A percentile compares a stretch with the other conserved stretches of the same genome.
Evolutionary conservation across 2,113 vertebrate genomes (phyloP).

Genomic region (Craseonycteris thonglongyai): DNA sequence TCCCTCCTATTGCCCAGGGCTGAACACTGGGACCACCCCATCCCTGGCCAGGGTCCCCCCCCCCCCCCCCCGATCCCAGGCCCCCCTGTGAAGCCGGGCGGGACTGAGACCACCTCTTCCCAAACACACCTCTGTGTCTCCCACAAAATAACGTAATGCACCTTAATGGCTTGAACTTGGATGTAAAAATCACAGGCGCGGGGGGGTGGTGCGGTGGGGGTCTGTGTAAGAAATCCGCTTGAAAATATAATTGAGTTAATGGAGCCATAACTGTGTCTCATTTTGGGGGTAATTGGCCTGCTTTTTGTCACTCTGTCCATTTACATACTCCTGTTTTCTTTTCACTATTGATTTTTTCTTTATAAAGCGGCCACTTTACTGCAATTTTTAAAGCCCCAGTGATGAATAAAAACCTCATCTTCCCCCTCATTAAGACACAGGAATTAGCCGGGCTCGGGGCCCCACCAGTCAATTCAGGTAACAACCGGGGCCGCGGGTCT

Average conservation of each 20-base stretch:
- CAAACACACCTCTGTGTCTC: conserved; percentile 31
- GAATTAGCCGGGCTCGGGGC: conserved; percentile 63
- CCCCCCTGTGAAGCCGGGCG: background rate
- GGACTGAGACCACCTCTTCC: background rate
- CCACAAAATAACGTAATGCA: conserved; percentile 69
- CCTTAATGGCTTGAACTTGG: conserved; percentile 71
- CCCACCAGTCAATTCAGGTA: conserved; percentile 58
- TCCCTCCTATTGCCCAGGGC: background rate
- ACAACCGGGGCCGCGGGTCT: conserved; percentile 46
- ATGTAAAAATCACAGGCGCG: conserved; percentile 69
- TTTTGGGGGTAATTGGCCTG: conserved; percentile 74
- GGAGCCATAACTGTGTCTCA: conserved; percentile 69
- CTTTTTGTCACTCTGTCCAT: conserved; percentile 75
- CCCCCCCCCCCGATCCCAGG: too few relatives aligned
- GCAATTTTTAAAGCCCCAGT: conserved; percentile 75
- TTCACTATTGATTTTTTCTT: conserved; percentile 75
- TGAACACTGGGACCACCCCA: background rate
- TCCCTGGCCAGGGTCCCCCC: rapidly evolving
- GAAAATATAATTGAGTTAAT: conserved; percentile 79
- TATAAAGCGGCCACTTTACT: conserved; percentile 74
- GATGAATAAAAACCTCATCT: conserved; percentile 77
- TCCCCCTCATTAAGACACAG: conserved; percentile 70
- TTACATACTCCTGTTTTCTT: conserved; percentile 75
- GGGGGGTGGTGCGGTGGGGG: conserved; percentile 42
- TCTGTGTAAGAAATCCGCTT: conserved; percentile 67